These are phyloP conservation scores for Drosophila longiperda DNA, from an alignment of 2,888 invertebrate species.

Conservation along the genomic window DNA sequence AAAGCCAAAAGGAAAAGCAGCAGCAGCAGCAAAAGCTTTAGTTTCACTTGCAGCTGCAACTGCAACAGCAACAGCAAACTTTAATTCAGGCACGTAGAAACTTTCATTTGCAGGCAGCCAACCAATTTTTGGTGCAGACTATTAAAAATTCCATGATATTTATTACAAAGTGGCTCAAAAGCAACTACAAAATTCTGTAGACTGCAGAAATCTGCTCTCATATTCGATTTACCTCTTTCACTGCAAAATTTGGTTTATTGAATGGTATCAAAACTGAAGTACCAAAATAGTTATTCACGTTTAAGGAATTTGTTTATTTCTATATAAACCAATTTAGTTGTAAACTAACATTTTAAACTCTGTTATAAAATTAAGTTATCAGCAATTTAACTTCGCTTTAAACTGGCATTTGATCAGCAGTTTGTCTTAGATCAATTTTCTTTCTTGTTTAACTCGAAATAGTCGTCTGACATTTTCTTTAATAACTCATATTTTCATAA, in stretches of 20 bases:
- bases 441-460: not conserved
- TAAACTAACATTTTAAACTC: not conserved
- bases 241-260: constrained; percentile 11
- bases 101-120: constrained; percentile 45
- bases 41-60: constrained; percentile 4
- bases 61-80: constrained; percentile 38
- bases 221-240: constrained; percentile 36
- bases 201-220: constrained; percentile 37
- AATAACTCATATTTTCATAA: not conserved
- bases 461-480: not conserved
- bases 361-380: not conserved
- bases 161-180: constrained; percentile 55
- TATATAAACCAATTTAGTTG: not conserved
- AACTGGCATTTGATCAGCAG: not conserved
- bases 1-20: constrained; percentile 4
- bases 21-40: constrained; percentile 4
- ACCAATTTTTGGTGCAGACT: constrained; percentile 51
- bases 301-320: not conserved
- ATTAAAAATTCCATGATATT: constrained; percentile 78
- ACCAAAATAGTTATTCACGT: not conserved
- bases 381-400: not conserved
- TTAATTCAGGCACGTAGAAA: constrained; percentile 73
- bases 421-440: rapidly evolving
- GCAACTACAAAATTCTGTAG: constrained; percentile 43
- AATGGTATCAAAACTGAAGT: not conserved